Evolutionary conservation across 2,113 vertebrate species (phyloP).

Genomic region (Solea senegalensis): DNA sequence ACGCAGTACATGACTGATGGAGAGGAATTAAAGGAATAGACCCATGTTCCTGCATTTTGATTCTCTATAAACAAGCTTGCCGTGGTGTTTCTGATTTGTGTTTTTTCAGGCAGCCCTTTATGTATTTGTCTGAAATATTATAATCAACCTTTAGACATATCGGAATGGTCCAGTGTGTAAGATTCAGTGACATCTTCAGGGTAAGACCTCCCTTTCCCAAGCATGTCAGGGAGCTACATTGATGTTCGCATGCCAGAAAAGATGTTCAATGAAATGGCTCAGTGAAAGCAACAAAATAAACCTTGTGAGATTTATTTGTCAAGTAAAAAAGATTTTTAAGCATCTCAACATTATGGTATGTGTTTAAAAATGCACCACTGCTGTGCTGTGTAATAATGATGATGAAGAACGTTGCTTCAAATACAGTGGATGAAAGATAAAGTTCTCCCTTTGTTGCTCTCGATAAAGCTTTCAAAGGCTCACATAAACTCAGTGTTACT

Average conservation of each 20-base stretch:
- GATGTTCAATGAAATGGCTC: too few species aligned
- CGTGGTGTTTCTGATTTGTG: neutral
- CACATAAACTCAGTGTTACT: neutral
- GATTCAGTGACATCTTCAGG: too few species aligned
- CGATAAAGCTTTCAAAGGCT: constrained; percentile 2
- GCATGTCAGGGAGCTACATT: too few species aligned
- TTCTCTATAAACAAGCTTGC: neutral
- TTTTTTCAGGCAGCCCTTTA: neutral
- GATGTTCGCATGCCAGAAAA: too few species aligned
- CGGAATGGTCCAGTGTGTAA: too few species aligned
- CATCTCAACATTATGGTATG: neutral
- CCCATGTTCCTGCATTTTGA: neutral
- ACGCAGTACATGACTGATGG: neutral
- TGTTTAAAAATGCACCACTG: neutral
- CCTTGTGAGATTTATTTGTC: neutral
- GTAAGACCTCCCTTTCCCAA: too few species aligned
- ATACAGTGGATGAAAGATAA: neutral
- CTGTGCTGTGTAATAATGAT: neutral
- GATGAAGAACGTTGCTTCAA: neutral
- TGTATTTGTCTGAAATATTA: too few species aligned
- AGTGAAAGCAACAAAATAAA: neutral
- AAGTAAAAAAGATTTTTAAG: too few species aligned
- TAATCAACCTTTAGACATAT: too few species aligned
- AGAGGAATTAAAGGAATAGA: neutral
- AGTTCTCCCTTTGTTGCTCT: neutral